Percentiles rank a stretch among this genome's conserved stretches.
These are phyloP conservation scores for Apamea sordens DNA, from an alignment of 2,888 invertebrate genomes.

Conservation along the genomic window DNA sequence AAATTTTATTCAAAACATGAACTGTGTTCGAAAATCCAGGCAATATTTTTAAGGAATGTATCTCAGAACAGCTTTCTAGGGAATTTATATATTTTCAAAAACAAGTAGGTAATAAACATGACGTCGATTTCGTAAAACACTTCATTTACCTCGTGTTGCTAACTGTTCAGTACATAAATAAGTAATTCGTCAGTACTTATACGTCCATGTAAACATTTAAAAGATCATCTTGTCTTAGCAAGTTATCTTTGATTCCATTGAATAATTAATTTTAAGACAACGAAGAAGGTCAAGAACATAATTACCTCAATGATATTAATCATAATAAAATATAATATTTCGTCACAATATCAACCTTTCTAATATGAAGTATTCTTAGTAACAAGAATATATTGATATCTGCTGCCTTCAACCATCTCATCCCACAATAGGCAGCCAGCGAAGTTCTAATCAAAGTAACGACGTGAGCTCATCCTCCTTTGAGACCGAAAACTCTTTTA, in stretches of 20 bases:
- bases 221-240: no score
- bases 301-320: background rate
- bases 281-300: background rate
- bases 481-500: conserved; percentile 81
- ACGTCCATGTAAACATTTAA: background rate
- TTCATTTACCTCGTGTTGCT: background rate
- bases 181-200: background rate
- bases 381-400: conserved; percentile 15
- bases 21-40: conserved; percentile 1
- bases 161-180: background rate
- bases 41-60: conserved; percentile 2
- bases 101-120: background rate
- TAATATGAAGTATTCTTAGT: background rate
- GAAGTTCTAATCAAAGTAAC: conserved; percentile 83
- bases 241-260: background rate
- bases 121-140: background rate
- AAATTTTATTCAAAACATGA: background rate
- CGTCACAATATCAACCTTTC: background rate
- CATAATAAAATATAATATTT: background rate
- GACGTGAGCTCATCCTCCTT: conserved; percentile 80
- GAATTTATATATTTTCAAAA: background rate
- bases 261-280: background rate
- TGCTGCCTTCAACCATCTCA: conserved; percentile 11
- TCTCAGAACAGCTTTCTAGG: background rate
- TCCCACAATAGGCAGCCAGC: conserved; percentile 60